Evolutionary conservation across 2,888 invertebrate species (phyloP), one percentile per base, ranked within the genome.

Genomic region (Salpingus planirostris): DNA sequence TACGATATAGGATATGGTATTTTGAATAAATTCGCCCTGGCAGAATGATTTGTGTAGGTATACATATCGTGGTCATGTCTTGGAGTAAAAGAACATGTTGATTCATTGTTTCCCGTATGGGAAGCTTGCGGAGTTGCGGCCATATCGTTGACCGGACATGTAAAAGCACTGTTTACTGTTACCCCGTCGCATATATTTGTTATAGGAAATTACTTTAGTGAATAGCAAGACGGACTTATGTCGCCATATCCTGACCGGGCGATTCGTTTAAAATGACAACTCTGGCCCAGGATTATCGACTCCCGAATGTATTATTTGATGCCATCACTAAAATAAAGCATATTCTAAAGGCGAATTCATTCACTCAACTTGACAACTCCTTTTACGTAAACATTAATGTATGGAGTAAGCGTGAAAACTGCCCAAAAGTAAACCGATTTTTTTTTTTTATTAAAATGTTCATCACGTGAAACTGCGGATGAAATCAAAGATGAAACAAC

Each of bases 191-290:
- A 47, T 49, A 49, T 52, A 50, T 52, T 55, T 54, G 55, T 54
- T 50, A 47, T 54, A 55, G 57, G 58, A 59, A 57, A 59, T 59
- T 57, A 51, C 47, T 44, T 50, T 44, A 46, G 34, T 43, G 41
- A 31, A 38, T 38, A 38, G 38, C 39, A 36, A 34, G 33, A 40
- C 33, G 38, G 44, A 43, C 41, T 43, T 43, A 47, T 40, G 45
- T 43, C 46, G 41, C 46, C 45, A 50, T 41, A 45, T 49, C 44
- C 44, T 47, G 33, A 25, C 8, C 18, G 8, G 8, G n/a, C n/a
- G n/a, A n/a, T n/a, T n/a, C n/a, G n/a, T n/a, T n/a, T n/a, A n/a
- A n/a, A n/a, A n/a, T n/a, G n/a, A n/a, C n/a, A n/a, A n/a, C n/a
- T n/a, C n/a, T n/a, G n/a, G n/a, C n/a, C n/a, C n/a, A n/a, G n/a